Evolutionary conservation across 2,888 invertebrate genomes (phyloP).

Genomic region (Drymonia ruficornis): DNA sequence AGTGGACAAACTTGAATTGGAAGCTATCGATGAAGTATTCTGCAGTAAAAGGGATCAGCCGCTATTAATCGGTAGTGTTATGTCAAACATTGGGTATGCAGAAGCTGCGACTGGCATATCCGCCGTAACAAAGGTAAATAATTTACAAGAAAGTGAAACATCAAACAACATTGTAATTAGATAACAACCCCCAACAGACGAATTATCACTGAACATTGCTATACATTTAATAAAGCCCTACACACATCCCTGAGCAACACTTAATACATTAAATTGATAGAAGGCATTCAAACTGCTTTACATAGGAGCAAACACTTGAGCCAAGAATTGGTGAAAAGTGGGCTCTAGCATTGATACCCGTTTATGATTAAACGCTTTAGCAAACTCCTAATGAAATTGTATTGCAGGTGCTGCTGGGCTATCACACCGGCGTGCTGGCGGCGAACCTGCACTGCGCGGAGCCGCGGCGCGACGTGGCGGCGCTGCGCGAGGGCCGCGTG

Average conservation of each 20-base stretch:
- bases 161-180: too few species aligned
- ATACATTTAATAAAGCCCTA: too few species aligned
- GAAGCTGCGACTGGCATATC: slow-evolving; percentile 74
- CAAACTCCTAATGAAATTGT: background rate
- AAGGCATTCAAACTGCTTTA: too few species aligned
- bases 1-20: slow-evolving; percentile 87
- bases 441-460: slow-evolving; percentile 88
- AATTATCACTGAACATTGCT: too few species aligned
- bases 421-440: slow-evolving; percentile 87
- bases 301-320: too few species aligned
- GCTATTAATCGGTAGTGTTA: slow-evolving; percentile 78
- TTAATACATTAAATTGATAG: too few species aligned
- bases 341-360: too few species aligned
- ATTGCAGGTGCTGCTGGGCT: slow-evolving; percentile 83
- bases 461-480: slow-evolving; percentile 80
- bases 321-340: too few species aligned
- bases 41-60: slow-evolving; percentile 81
- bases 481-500: slow-evolving; percentile 79
- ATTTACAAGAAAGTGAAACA: too few species aligned
- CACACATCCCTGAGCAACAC: too few species aligned
- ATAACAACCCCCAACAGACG: too few species aligned
- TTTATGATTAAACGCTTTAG: too few species aligned
- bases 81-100: slow-evolving; percentile 64
- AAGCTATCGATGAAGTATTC: slow-evolving; percentile 84
- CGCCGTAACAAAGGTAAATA: slow-evolving; percentile 82